phyloP scores from a whole-genome alignment of 2,113 vertebrate species.

The Phycodurus eques region DNA sequence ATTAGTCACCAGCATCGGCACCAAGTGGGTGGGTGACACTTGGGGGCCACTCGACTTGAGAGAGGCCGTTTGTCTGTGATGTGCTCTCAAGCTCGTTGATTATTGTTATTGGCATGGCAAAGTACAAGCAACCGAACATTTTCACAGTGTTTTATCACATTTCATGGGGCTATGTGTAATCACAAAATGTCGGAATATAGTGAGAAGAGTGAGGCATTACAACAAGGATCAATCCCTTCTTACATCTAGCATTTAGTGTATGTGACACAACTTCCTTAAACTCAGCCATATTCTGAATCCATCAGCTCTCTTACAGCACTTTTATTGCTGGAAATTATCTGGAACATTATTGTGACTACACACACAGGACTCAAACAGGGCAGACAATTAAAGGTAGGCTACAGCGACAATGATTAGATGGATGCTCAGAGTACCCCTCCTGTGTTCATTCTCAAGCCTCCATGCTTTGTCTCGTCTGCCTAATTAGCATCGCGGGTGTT shows the following conservation, averaged over 20 bases:
- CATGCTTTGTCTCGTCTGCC: slow-evolving; percentile 41
- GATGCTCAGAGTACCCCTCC: slow-evolving; percentile 14
- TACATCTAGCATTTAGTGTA: slow-evolving; percentile 15
- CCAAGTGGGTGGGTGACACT: slow-evolving; percentile 40
- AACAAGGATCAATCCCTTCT: neutral
- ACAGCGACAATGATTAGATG: slow-evolving; percentile 2
- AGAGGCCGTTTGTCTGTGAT: slow-evolving; percentile 23
- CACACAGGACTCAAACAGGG: slow-evolving; percentile 11
- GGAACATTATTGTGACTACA: slow-evolving; percentile 12
- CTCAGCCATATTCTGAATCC: neutral
- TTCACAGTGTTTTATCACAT: slow-evolving; percentile 1
- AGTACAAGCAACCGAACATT: neutral
- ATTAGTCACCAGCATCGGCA: slow-evolving; percentile 58
- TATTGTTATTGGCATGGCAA: slow-evolving; percentile 5
- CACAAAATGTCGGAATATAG: slow-evolving; percentile 1
- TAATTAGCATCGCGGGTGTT: slow-evolving; percentile 46
- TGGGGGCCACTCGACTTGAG: slow-evolving; percentile 6
- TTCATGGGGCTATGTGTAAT: neutral
- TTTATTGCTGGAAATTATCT: slow-evolving; percentile 33
- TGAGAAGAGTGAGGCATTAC: neutral
- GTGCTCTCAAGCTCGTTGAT: slow-evolving; percentile 16
- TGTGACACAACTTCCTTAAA: neutral
- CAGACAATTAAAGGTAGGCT: slow-evolving; percentile 29
- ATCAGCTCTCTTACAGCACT: slow-evolving; percentile 4
- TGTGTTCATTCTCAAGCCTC: slow-evolving; percentile 30